A percentile compares a stretch with the other conserved stretches of the same genome.
phyloP scores from a whole-genome alignment of 1,140 invertebrate genomes.

The Aphelenchoides avenae region DNA sequence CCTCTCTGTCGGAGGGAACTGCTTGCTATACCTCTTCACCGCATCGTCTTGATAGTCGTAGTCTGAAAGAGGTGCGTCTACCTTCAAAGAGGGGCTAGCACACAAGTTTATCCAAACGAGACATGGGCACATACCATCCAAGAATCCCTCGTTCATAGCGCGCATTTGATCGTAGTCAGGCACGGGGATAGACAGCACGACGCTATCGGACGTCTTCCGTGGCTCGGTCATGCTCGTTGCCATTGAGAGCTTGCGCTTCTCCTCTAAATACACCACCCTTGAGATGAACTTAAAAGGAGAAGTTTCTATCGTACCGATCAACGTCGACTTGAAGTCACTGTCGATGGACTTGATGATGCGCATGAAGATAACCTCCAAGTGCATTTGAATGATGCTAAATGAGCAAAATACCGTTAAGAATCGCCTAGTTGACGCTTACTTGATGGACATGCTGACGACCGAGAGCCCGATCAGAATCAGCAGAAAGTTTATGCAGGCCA shows the following conservation, averaged over 20 bases:
- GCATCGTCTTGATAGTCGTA: constrained; percentile 13
- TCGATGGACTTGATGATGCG: constrained; percentile 37
- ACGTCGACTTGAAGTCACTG: constrained; percentile 32
- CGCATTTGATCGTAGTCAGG: constrained; percentile 20
- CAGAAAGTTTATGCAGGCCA: constrained; percentile 41
- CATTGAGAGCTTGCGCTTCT: constrained; percentile 32
- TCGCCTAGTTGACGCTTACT: background rate
- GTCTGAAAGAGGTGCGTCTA: constrained; percentile 9
- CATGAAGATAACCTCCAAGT: constrained; percentile 28
- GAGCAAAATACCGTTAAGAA: background rate
- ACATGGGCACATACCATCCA: constrained; percentile 3
- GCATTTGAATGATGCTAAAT: constrained; percentile 28
- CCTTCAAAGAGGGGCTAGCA: background rate
- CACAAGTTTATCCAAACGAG: constrained; percentile 7
- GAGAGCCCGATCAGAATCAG: constrained; percentile 33
- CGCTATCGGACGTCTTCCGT: constrained; percentile 21
- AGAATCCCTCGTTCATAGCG: constrained; percentile 4
- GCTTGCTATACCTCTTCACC: constrained; percentile 20
- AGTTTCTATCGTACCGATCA: constrained; percentile 16
- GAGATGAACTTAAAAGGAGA: constrained; percentile 15
- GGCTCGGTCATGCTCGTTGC: constrained; percentile 24
- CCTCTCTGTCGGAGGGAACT: constrained; percentile 21
- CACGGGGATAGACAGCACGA: constrained; percentile 26
- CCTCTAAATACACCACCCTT: constrained; percentile 13
- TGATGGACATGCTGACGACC: constrained; percentile 15